A percentile compares a stretch with the other conserved stretches of the same genome.
Conservation (phyloP, 2,888 invertebrate genomes). For the Lithodes maja region DNA sequence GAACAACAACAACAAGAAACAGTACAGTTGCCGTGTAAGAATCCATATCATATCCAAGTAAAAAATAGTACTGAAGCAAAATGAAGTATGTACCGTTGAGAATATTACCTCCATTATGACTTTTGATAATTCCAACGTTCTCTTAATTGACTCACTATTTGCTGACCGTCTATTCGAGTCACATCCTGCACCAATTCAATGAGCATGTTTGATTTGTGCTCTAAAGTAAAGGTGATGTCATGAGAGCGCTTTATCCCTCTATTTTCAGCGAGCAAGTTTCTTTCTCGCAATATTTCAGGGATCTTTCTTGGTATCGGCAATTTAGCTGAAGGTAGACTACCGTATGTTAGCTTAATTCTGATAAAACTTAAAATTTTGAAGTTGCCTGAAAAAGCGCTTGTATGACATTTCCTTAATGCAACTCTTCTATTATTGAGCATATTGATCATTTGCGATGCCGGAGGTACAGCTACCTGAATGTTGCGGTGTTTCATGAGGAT, state of each 20-base stretch:
- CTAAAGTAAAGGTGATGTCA: conserved; percentile 12
- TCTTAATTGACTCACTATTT: conserved; percentile 59
- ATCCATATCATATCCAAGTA: conserved; percentile 41
- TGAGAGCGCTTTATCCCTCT: too few species aligned
- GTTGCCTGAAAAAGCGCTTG: too few species aligned
- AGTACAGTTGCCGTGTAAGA: conserved; percentile 38
- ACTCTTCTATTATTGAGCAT: conserved; percentile 49
- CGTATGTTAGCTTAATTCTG: too few species aligned
- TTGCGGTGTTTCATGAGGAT: too few species aligned
- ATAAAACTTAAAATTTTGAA: too few species aligned
- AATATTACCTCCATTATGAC: neutral
- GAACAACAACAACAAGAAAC: too few species aligned
- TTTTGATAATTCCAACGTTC: conserved; percentile 60
- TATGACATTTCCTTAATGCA: neutral
- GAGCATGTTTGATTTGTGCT: conserved; percentile 41
- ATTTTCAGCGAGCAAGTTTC: too few species aligned
- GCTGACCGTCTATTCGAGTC: conserved; percentile 61
- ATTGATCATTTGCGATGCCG: neutral
- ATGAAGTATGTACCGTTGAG: too few species aligned
- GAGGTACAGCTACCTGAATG: neutral
- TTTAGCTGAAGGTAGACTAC: too few species aligned
- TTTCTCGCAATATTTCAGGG: too few species aligned
- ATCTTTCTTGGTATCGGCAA: too few species aligned
- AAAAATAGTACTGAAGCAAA: too few species aligned
- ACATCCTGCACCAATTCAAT: conserved; percentile 53